phyloP scores from a whole-genome alignment of 2,888 invertebrate genomes.

The Ashinkailepas kermadecensis region DNA sequence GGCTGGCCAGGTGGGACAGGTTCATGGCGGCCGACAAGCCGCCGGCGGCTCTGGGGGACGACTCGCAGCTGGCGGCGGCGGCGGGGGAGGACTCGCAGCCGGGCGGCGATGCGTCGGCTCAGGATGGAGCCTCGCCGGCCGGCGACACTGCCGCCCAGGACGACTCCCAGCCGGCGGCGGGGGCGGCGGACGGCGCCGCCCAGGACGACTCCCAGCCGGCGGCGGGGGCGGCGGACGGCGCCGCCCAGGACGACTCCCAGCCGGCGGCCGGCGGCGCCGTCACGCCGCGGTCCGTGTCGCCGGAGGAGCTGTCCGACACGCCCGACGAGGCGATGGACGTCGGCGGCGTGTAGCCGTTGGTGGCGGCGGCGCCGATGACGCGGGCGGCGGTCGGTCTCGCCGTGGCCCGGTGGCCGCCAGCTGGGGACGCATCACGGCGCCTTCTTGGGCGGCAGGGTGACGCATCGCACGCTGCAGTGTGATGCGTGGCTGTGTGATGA shows the following conservation, averaged over 20 bases:
- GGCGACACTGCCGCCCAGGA: not conserved
- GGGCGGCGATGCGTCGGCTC: not conserved
- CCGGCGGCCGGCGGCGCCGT: not conserved
- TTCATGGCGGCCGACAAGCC: conserved; percentile 59
- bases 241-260: not conserved
- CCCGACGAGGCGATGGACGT: no score
- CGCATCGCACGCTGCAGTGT: no score
- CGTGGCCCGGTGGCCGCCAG: no score
- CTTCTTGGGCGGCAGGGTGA: no score
- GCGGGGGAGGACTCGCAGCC: not conserved
- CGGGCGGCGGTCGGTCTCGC: no score
- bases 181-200: not conserved
- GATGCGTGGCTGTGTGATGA: no score
- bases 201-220: not conserved
- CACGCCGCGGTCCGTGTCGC: not conserved
- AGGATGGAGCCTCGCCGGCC: not conserved
- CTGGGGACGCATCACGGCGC: no score
- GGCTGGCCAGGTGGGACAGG: conserved; percentile 80
- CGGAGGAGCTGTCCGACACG: no score
- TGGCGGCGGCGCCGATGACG: no score
- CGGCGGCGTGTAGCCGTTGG: no score
- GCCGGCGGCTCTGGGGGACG: not conserved
- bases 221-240: not conserved
- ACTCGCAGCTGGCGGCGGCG: not conserved
- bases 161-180: not conserved